Base-by-base conservation (phyloP, 2,113 vertebrate species). In the Cyanoliseus patagonus region DNA sequence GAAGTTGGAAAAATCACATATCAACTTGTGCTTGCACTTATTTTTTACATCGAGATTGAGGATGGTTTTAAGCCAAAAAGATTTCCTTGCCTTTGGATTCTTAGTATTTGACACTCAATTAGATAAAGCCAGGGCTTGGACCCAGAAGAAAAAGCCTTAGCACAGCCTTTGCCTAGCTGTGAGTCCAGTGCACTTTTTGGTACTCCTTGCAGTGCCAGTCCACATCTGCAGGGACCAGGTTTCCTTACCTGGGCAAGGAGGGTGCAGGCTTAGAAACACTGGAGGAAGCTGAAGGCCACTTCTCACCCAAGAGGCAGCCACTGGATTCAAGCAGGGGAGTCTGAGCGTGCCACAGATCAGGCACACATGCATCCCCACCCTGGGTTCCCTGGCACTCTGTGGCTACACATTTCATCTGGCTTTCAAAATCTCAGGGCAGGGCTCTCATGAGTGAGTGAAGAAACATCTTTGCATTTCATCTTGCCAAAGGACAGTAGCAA, bases 1-100 rank as follows among this genome's bases (percentile, higher is more conserved):
- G 63, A 52, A 73, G 53, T 24, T 49, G 17, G 75, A 80, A 79
- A 91, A 76, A 79, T 27, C 47, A 53, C 72, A 76, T 8, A 55
- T 53, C 20, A 75, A 22, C 66, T 9, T 76, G 28, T 33, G 52
- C 63, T 83, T 55, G 57, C 42, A 42, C 4, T 66, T 35, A 41
- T 17, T 18, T 53, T 89, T 84, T 46, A 55, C 44, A 67, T 1
- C 0, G 1, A 84, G 20, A 62, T 0, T 0, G 5, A 81, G 9
- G 33, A 66, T 1, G 2, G 28, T 28, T 88, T 68, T 42, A 72
- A 64, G 28, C 4, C 31, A 86, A 33, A 28, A 33, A 52, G 42
- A 63, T 42, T 55, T 57, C 69, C 49, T 66, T 78, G 24, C 30
- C 30, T 67, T 61, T 70, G 22, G 15, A 62, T 62, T 87, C 55